These are phyloP conservation scores for Mesocentrotus franciscanus DNA, from an alignment of 53 echinoderm and acorn worm species.

Conservation along the genomic window DNA sequence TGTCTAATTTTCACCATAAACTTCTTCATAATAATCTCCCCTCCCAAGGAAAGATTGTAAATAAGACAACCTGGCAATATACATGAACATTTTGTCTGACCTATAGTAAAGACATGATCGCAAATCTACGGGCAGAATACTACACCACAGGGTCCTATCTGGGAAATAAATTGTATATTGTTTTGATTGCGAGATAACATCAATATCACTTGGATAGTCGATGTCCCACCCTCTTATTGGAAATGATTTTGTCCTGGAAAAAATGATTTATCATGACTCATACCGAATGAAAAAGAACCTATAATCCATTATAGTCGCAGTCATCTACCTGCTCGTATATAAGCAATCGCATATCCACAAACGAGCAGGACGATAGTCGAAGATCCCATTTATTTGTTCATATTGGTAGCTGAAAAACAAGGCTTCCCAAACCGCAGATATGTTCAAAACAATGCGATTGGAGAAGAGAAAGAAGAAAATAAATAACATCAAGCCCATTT, in stretches of 20 bases:
- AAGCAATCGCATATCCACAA: neutral
- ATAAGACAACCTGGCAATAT: no score
- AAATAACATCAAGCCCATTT: neutral
- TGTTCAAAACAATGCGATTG: neutral
- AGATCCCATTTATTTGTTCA: neutral
- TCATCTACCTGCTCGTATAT: neutral
- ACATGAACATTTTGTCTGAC: no score
- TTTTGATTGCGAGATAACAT: neutral
- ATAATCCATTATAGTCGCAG: neutral
- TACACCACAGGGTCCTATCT: no score
- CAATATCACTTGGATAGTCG: neutral
- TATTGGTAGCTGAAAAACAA: neutral
- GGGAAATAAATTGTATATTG: neutral
- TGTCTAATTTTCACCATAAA: no score
- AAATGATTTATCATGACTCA: neutral
- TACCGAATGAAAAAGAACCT: neutral
- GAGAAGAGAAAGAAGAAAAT: neutral
- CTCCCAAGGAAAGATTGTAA: no score
- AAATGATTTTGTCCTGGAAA: neutral
- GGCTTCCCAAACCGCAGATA: neutral
- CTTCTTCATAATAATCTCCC: no score
- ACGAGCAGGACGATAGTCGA: neutral
- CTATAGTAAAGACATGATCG: no score
- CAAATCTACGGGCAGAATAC: no score
- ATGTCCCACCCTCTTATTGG: neutral